Evolutionary conservation across 1,140 invertebrate genomes (phyloP).

Genomic region (Caerostris darwini): DNA sequence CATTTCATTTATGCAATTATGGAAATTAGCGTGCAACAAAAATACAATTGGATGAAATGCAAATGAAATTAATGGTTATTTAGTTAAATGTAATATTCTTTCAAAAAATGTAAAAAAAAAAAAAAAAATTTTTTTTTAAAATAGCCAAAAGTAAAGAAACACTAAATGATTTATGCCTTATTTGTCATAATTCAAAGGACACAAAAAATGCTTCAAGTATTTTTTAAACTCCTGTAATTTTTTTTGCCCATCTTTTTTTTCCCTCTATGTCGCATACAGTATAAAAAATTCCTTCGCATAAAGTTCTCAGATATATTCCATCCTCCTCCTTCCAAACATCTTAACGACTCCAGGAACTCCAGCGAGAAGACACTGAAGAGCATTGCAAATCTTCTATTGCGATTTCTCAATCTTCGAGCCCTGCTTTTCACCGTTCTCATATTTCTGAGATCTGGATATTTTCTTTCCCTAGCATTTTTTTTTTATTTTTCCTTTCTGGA

Average conservation of each 20-base stretch:
- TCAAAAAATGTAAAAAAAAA: no score
- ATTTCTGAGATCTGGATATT: slow-evolving; percentile 39
- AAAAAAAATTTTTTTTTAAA: neutral
- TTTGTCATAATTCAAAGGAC: neutral
- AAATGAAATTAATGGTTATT: no score
- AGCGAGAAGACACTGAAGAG: slow-evolving; percentile 28
- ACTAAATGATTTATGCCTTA: slow-evolving; percentile 1
- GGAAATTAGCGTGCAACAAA: no score
- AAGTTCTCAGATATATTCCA: neutral
- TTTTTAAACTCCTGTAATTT: neutral
- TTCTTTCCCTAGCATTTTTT: neutral
- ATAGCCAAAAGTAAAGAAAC: neutral
- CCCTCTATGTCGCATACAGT: neutral
- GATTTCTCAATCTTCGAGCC: neutral
- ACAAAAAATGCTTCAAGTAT: neutral
- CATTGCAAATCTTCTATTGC: slow-evolving; percentile 41
- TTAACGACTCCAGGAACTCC: slow-evolving; percentile 18
- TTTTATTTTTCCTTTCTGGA: neutral
- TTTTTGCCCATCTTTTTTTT: neutral
- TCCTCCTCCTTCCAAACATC: slow-evolving; percentile 2
- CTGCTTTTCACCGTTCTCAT: slow-evolving; percentile 20
- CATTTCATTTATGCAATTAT: no score
- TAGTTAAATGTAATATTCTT: no score
- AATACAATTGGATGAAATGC: no score
- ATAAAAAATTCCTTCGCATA: neutral